Conservation (phyloP, 2,888 invertebrate genomes). For the Parthenolecanium corni region DNA sequence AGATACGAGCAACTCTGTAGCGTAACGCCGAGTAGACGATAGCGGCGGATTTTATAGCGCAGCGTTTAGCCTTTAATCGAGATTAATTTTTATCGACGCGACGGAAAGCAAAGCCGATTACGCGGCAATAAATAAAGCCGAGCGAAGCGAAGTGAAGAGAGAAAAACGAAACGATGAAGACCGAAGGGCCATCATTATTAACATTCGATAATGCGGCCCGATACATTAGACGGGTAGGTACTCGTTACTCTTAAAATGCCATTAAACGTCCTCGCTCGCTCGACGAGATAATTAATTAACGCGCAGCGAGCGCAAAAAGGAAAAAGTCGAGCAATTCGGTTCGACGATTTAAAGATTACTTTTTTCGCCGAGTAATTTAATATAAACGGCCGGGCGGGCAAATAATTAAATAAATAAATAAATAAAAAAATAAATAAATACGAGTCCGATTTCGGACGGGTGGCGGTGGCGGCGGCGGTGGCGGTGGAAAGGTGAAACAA, state of each 20-base stretch:
- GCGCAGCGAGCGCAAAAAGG: background rate
- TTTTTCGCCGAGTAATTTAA: constrained; percentile 7
- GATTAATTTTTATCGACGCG: background rate
- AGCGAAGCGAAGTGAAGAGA: too few species aligned
- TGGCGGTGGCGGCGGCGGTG: too few species aligned
- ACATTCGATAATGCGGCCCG: too few species aligned
- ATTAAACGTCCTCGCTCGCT: background rate
- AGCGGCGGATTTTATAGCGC: background rate
- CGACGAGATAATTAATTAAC: background rate
- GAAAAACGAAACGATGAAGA: background rate
- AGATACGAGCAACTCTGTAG: background rate
- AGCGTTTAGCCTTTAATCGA: too few species aligned
- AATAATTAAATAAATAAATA: background rate
- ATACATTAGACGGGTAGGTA: too few species aligned
- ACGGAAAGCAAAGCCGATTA: background rate
- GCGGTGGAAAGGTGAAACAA: background rate
- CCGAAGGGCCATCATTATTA: too few species aligned
- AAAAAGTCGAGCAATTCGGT: background rate
- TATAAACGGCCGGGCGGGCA: background rate
- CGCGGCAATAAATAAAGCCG: background rate
- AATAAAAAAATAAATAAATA: background rate
- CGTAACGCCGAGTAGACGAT: background rate
- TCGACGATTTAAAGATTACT: background rate
- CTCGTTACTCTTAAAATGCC: too few species aligned
- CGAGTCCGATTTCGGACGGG: too few species aligned